Evolutionary conservation across 1,140 invertebrate genomes (phyloP), one percentile per base, ranked within the genome.

Genomic region (Colletes gigas): DNA sequence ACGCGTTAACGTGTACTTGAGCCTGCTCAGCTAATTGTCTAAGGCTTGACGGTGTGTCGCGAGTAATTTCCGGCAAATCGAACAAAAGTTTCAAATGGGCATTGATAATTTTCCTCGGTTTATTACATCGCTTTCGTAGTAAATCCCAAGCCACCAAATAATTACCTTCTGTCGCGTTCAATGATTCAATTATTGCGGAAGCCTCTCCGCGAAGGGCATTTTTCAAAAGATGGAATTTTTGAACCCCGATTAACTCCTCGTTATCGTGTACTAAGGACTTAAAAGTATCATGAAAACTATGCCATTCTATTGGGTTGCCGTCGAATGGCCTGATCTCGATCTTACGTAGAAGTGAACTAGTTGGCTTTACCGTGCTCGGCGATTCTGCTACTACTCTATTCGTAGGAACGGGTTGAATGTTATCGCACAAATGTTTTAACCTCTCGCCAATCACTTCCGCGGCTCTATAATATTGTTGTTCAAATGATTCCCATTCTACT

Each of bases 151-250:
- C 62, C 6, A 65, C 62, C 6, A 15, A 17, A n/a, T 65, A 65
- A 65, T 65, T 65, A 0, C 12, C 15, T 44, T 65, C 62, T 5
- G 39, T n/a, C 39, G 62, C 62, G 62, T 41, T 41, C 15, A 39
- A 47, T 47, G 66, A 8, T 0, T 12, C 47, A 0, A 68, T 54
- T 30, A 68, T 12, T 39, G 50, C 12, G 8, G 66, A 4, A 1
- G n/a, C 66, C 3, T 54, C 66, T 8, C 66, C 66, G 1, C 19
- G 19, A 3, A 68, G 21, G 0, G 47, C 12, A 54, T 52, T 54
- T 68, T 68, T 68, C 3, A 68, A 17, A 0, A 68, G 15, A 68
- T 68, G 66, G 10, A 68, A 68, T 39, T 68, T 68, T 15, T 68
- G 19, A 5, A 68, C 66, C 4, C 19, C 10, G 6, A 54, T 15